Evolutionary conservation across 2,888 invertebrate genomes (phyloP).

Genomic region (Tetropium fuscum): DNA sequence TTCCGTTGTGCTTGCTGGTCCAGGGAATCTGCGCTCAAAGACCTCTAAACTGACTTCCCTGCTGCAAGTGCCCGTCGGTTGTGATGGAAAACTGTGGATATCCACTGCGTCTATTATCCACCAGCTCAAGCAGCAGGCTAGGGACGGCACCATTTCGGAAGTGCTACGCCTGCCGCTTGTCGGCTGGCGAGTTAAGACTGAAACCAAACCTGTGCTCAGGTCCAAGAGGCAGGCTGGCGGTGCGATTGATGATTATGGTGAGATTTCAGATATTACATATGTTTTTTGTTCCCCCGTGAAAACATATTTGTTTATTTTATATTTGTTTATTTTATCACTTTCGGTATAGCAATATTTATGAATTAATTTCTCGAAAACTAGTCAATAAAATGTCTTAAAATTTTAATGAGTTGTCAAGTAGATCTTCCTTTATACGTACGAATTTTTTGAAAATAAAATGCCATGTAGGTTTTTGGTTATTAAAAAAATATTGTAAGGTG

Average conservation of each 20-base stretch:
- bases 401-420: no score
- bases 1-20: conserved; percentile 68
- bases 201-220: conserved; percentile 60
- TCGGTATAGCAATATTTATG: no score
- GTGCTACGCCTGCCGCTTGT: conserved; percentile 77
- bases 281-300: no score
- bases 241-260: conserved; percentile 47
- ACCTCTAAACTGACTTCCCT: conserved; percentile 65
- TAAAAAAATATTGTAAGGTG: no score
- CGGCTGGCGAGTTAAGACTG: conserved; percentile 75
- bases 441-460: no score
- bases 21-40: conserved; percentile 67
- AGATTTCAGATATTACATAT: background rate
- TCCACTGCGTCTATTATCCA: conserved; percentile 76
- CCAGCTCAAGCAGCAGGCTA: conserved; percentile 75
- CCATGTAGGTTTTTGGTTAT: no score
- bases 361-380: no score
- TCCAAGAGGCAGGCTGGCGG: conserved; percentile 41
- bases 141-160: conserved; percentile 79
- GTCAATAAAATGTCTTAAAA: no score
- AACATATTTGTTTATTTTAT: background rate
- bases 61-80: conserved; percentile 77
- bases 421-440: no score
- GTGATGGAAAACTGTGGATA: conserved; percentile 78
- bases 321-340: no score